phyloP scores from a whole-genome alignment of 1,140 invertebrate species.

The Drosophila aff. region DNA sequence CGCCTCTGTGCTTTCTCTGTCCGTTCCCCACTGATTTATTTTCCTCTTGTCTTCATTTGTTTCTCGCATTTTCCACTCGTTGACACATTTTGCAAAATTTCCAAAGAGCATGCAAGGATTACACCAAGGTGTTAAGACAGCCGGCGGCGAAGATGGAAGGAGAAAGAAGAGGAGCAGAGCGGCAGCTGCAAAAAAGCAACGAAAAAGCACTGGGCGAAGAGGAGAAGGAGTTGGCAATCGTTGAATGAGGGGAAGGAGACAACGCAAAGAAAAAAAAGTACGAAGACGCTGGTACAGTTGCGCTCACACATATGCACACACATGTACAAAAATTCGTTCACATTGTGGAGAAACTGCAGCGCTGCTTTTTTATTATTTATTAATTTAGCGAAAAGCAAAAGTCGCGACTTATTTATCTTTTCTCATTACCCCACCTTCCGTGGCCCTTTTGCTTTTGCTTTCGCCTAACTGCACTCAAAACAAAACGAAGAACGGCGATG shows the following conservation, averaged over 20 bases:
- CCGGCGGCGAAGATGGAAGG: conserved; percentile 6
- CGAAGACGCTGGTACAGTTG: conserved; percentile 69
- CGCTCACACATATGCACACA: conserved; percentile 48
- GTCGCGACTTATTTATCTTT: conserved; percentile 21
- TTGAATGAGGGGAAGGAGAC: conserved; percentile 14
- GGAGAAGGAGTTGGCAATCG: conserved; percentile 6
- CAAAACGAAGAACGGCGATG: conserved; percentile 50
- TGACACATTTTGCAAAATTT: conserved; percentile 33
- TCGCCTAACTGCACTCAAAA: conserved; percentile 61
- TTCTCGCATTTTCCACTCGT: conserved; percentile 13
- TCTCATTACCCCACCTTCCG: neutral
- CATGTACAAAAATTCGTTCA: neutral
- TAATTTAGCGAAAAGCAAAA: conserved; percentile 19
- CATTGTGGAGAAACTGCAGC: conserved; percentile 27
- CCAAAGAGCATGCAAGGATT: conserved; percentile 31
- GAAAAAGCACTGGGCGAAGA: conserved; percentile 38
- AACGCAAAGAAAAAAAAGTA: conserved; percentile 36
- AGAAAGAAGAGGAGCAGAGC: conserved; percentile 6
- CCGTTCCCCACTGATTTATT: neutral
- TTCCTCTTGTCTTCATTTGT: neutral
- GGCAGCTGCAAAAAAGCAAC: conserved; percentile 72
- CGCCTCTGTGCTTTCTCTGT: neutral
- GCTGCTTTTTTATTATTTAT: conserved; percentile 28
- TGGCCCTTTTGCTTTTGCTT: conserved; percentile 37
- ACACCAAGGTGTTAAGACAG: conserved; percentile 36